phyloP scores from a whole-genome alignment of 2,113 vertebrate species.

The Semicossyphus pulcher region DNA sequence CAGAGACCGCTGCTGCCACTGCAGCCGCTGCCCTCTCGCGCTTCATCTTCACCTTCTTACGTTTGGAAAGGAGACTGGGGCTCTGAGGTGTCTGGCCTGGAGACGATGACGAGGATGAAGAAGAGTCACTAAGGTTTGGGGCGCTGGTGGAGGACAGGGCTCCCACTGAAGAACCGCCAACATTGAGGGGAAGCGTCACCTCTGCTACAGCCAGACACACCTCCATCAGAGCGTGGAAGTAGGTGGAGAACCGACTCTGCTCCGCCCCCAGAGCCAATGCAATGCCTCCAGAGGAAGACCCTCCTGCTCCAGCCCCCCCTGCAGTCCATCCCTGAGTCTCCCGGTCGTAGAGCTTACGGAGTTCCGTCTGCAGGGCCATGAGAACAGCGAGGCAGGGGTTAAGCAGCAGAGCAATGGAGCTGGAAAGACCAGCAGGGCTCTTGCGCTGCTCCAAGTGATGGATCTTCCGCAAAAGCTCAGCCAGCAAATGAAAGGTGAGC shows the following conservation, averaged over 20 bases:
- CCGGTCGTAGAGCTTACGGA: constrained; percentile 94
- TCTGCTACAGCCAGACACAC: constrained; percentile 95
- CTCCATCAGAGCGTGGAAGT: constrained; percentile 97
- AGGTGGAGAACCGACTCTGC: constrained; percentile 95
- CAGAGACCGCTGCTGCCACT: constrained; percentile 77
- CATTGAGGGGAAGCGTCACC: constrained; percentile 94
- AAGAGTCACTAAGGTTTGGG: constrained; percentile 95
- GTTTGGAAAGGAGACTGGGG: constrained; percentile 95
- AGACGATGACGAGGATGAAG: constrained; percentile 94
- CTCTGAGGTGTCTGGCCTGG: constrained; percentile 97
- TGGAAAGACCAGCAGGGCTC: constrained; percentile 88
- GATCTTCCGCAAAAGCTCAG: constrained; percentile 93
- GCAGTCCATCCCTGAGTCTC: constrained; percentile 94
- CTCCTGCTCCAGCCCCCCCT: constrained; percentile 73
- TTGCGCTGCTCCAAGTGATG: constrained; percentile 92
- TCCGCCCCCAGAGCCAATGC: constrained; percentile 81
- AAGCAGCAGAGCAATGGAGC: constrained; percentile 93
- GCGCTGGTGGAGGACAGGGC: constrained; percentile 89
- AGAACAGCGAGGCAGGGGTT: constrained; percentile 97
- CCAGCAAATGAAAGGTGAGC: constrained; percentile 92
- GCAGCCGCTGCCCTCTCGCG: constrained; percentile 89
- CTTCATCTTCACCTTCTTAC: constrained; percentile 99
- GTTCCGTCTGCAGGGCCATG: constrained; percentile 95
- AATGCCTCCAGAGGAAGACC: constrained; percentile 81
- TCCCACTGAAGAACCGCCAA: constrained; percentile 87